These are phyloP conservation scores for Epistrophe eligans DNA, from an alignment of 2,888 invertebrate species.

Conservation along the genomic window DNA sequence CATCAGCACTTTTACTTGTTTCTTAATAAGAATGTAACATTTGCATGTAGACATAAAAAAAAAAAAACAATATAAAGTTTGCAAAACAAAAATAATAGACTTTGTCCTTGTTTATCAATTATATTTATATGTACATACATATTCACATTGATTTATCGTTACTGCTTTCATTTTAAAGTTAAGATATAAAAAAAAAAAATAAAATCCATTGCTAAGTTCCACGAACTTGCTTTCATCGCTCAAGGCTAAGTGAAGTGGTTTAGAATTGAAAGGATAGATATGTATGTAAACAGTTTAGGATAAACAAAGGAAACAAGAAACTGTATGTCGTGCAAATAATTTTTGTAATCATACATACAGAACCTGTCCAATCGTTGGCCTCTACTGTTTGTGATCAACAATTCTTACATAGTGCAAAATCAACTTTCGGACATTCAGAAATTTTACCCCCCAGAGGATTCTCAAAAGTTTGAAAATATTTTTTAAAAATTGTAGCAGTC, in stretches of 20 bases:
- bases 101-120: constrained; percentile 19
- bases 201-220: neutral
- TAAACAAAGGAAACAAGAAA: neutral
- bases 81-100: neutral
- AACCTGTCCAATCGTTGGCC: no score
- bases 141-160: constrained; percentile 3
- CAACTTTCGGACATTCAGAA: no score
- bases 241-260: neutral
- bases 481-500: no score
- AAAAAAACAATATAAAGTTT: neutral
- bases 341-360: no score
- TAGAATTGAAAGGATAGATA: neutral
- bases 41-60: neutral
- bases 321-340: neutral
- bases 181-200: neutral
- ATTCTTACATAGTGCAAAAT: no score
- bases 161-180: neutral
- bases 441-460: no score
- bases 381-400: no score
- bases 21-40: constrained; percentile 5
- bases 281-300: neutral
- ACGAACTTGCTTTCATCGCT: neutral
- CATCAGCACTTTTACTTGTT: neutral
- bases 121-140: no score
- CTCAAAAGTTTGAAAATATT: no score